Conservation (phyloP, 2,888 invertebrate species). For the Epistrophe eligans region DNA sequence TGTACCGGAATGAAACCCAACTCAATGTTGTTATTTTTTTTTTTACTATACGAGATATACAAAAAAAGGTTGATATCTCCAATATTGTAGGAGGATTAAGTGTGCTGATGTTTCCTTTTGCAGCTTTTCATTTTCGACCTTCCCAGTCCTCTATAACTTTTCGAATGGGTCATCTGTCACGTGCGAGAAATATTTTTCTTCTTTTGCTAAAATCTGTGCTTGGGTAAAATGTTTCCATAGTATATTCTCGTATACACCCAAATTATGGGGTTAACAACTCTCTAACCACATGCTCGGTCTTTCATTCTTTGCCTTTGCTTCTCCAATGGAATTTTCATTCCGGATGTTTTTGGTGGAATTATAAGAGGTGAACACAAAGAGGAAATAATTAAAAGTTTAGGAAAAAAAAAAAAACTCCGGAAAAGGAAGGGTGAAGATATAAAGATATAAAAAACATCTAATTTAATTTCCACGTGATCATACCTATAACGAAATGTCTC, state of each 20-base stretch:
- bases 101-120: constrained; percentile 11
- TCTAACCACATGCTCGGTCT: constrained; percentile 39
- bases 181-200: constrained; percentile 70
- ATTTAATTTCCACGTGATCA: constrained; percentile 72
- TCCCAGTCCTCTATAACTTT: constrained; percentile 20
- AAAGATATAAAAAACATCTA: constrained; percentile 24
- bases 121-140: constrained; percentile 16
- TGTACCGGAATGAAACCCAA: constrained; percentile 39
- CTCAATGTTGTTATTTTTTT: constrained; percentile 21
- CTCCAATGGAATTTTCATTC: constrained; percentile 55
- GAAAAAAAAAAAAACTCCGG: background rate
- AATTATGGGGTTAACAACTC: constrained; percentile 53
- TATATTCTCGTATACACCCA: background rate
- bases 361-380: background rate
- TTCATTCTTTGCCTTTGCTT: constrained; percentile 9
- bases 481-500: constrained; percentile 17
- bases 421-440: background rate
- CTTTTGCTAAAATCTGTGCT: constrained; percentile 50
- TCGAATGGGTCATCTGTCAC: constrained; percentile 70
- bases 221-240: constrained; percentile 31
- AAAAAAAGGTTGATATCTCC: constrained; percentile 9
- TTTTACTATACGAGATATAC: background rate
- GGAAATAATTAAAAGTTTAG: constrained; percentile 52
- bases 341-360: constrained; percentile 26
- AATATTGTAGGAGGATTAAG: constrained; percentile 47